Base-by-base conservation (phyloP, 2,888 invertebrate species). In the Rutpela maculata region DNA sequence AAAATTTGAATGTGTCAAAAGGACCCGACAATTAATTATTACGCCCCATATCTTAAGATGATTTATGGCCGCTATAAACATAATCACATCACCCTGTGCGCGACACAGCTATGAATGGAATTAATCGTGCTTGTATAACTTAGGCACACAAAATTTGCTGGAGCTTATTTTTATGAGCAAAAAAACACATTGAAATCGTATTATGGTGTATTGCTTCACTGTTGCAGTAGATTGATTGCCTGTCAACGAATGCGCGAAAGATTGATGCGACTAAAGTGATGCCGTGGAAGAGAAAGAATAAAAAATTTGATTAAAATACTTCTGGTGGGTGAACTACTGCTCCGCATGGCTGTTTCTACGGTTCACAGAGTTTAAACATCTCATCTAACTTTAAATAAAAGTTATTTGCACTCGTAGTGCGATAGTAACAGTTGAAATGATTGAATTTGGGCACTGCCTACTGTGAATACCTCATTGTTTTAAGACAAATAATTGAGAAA, bases 221-320 rank as follows among this genome's bases (percentile, higher is more conserved):
- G 76, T 79, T 80, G 83, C 83, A 85, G 85, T 85, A 87, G 87
- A 88, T 87, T 87, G 87, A 87, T 87, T 85, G 86, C 85, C 86
- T 86, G 86, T 85, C 87, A 85, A 84, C 84, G 83, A 83, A 82
- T 83, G 81, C 82, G 81, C 82, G 81, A 81, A 86, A 88, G 88
- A 87, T 88, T 86, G 87, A 87, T 87, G 85, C 84, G 86, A 84
- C 84, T 22, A 67, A 50, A 82, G 82, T 77, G 85, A 82, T 83
- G 78, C 78, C 71, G 69, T 66, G 66, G 74, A 73, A 75, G 70
- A 67, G 73, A 76, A 78, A 73, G 65, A 72, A 60, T 66, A 78
- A 79, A 79, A 79, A 73, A 79, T 80, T 81, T 69, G 77, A 79
- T 80, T 81, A 75, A 80, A 80, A 80, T 80, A 78, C 77, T 79